Conservation (phyloP, 2,888 invertebrate species). For the Axea sp. region DNA sequence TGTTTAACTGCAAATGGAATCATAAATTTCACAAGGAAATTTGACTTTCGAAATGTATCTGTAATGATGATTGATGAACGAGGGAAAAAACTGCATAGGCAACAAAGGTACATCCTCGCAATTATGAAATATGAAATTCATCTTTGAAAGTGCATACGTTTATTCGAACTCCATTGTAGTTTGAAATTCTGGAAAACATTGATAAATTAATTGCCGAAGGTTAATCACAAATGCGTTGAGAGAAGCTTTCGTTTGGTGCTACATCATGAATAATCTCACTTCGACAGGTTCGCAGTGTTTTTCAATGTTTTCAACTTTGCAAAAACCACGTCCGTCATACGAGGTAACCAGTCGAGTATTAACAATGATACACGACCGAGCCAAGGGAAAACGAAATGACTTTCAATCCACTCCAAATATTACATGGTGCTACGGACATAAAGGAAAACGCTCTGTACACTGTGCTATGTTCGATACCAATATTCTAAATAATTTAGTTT, state of each 20-base stretch:
- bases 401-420: conserved; percentile 51
- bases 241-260: conserved; percentile 23
- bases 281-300: conserved; percentile 33
- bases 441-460: conserved; percentile 1
- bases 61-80: conserved; percentile 35
- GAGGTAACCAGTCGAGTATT: conserved; percentile 29
- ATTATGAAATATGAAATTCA: conserved; percentile 16
- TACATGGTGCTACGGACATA: conserved; percentile 13
- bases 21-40: conserved; percentile 18
- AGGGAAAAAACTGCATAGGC: neutral
- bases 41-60: conserved; percentile 24
- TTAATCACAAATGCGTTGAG: conserved; percentile 26
- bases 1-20: conserved; percentile 22
- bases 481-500: no score
- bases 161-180: neutral
- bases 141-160: conserved; percentile 17
- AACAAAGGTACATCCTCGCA: conserved; percentile 16
- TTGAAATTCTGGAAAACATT: conserved; percentile 4
- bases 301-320: conserved; percentile 42
- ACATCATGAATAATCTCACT: conserved; percentile 18
- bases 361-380: conserved; percentile 43
- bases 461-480: neutral
- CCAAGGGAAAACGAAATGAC: conserved; percentile 46
- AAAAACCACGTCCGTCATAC: conserved; percentile 32
- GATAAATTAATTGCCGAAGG: conserved; percentile 34